Conservation (phyloP, 2,888 invertebrate genomes). For the Dolichomitus sp. region DNA sequence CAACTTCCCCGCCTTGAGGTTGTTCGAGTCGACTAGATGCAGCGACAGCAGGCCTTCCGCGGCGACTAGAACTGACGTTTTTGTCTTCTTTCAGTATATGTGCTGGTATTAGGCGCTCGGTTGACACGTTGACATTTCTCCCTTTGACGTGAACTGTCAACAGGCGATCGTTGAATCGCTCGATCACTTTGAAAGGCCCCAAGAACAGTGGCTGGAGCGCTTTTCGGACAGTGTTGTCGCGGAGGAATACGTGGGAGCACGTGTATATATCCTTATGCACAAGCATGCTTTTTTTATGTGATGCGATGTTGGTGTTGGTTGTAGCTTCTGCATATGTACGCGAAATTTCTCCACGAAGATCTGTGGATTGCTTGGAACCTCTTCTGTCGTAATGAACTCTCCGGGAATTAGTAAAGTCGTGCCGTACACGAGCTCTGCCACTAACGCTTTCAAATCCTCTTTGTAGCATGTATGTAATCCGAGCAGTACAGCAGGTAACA, state of each 20-base stretch:
- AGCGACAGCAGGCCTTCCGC: too few relatives aligned
- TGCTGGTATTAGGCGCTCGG: slow-evolving; percentile 48
- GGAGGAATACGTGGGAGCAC: slow-evolving; percentile 52
- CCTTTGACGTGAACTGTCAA: slow-evolving; percentile 43
- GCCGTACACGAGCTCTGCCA: slow-evolving; percentile 66
- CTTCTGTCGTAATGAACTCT: slow-evolving; percentile 61
- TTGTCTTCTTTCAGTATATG: slow-evolving; percentile 30
- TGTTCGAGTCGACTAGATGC: too few relatives aligned
- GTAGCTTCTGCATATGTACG: slow-evolving; percentile 42
- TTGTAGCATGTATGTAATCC: too few relatives aligned
- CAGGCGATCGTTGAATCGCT: slow-evolving; percentile 30
- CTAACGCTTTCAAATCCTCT: slow-evolving; percentile 70
- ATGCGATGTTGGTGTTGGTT: slow-evolving; percentile 48
- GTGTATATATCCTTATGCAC: slow-evolving; percentile 39
- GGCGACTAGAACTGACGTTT: not conserved
- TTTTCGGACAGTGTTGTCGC: slow-evolving; percentile 31
- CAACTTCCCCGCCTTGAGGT: too few relatives aligned
- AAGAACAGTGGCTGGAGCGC: slow-evolving; percentile 50
- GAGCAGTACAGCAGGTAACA: too few relatives aligned
- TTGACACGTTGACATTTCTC: slow-evolving; percentile 36
- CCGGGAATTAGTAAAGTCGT: slow-evolving; percentile 70
- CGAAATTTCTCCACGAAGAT: slow-evolving; percentile 53
- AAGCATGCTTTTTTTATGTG: slow-evolving; percentile 49
- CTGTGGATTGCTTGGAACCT: slow-evolving; percentile 40
- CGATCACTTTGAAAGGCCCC: slow-evolving; percentile 46